Evolutionary conservation across 2,888 invertebrate genomes (phyloP), one percentile per base, ranked within the genome.

Genomic region (Ochropleura plecta): DNA sequence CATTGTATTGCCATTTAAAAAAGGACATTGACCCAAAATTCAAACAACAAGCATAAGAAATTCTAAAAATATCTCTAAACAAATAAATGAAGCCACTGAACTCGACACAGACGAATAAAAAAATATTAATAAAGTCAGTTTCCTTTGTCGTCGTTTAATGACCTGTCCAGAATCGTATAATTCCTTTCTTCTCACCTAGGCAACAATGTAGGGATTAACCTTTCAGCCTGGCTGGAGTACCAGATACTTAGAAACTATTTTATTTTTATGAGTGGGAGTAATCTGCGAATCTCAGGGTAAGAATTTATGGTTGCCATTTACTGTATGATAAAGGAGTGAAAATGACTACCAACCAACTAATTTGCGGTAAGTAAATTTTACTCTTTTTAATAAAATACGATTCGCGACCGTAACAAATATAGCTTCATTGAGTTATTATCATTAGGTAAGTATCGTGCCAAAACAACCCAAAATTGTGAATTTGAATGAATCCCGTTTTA

Each of bases 111-210:
- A 44, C 30, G 48, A 64, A 67, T 75, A 70, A 75, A 63, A 70
- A 59, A 18, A 46, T 44, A 53, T 65, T 63, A 63, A 55, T 71
- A 71, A 71, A 30, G 30, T 64, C 42, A 16, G 60, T 57, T 49
- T 40, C 71, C 51, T 71, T 84, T 83, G 84, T 84, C 59, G 49
- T 8, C 1, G 57, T 48, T 57, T 82, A 78, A 78, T 74, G 73
- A 72, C 42, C 60, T 55, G 48, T 46, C 59, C 18, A 59, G 8
- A 30, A 64, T 62, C 69, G 75, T 71, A 80, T 80, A 62, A 71
- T 53, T 76, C 51, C 64, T 67, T 73, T 80, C 64, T 76, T 73
- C 55, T 57, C 18, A 7, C n/a, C 46, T 63, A 64, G 57, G 69
- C 67, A 44, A 70, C 64, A 66, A 66, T 66, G 30, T 73, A 71